Conservation (phyloP, 2,888 invertebrate genomes). For the Ichneumoninae sp. region DNA sequence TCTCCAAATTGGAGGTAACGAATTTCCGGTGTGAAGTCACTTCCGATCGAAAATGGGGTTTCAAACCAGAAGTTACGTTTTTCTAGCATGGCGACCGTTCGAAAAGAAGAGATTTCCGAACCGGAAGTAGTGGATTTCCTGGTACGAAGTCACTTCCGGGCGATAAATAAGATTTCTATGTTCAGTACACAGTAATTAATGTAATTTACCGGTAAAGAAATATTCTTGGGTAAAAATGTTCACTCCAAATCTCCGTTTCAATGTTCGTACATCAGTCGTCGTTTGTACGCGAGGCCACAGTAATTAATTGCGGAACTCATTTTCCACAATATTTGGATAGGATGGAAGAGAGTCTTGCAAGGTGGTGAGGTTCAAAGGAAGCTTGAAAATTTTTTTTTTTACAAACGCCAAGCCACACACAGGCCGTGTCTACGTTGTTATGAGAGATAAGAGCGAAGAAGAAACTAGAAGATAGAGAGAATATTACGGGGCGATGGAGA, state of each 20-base stretch:
- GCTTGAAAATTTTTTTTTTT: neutral
- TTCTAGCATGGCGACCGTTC: too few relatives aligned
- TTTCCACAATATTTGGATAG: conserved; percentile 6
- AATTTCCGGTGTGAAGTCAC: too few relatives aligned
- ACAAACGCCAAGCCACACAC: conserved; percentile 5
- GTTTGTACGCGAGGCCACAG: neutral
- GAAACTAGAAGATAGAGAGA: conserved; percentile 23
- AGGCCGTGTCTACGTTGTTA: conserved; percentile 16
- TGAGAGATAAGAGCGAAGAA: conserved; percentile 9
- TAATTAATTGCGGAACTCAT: neutral
- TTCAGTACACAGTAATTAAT: neutral
- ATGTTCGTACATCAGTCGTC: neutral
- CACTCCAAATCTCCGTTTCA: neutral
- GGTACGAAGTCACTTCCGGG: too few relatives aligned
- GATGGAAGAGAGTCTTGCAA: neutral
- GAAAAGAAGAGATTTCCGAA: too few relatives aligned
- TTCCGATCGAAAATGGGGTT: too few relatives aligned
- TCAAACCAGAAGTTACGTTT: too few relatives aligned
- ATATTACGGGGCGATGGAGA: neutral
- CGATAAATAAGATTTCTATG: too few relatives aligned
- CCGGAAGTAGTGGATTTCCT: too few relatives aligned
- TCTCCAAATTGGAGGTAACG: too few relatives aligned
- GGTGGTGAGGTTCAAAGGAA: conserved; percentile 28
- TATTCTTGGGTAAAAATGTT: neutral
- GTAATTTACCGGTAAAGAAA: neutral